Conservation (phyloP, 2,888 invertebrate species). For the Drosophila trichaetosa region DNA sequence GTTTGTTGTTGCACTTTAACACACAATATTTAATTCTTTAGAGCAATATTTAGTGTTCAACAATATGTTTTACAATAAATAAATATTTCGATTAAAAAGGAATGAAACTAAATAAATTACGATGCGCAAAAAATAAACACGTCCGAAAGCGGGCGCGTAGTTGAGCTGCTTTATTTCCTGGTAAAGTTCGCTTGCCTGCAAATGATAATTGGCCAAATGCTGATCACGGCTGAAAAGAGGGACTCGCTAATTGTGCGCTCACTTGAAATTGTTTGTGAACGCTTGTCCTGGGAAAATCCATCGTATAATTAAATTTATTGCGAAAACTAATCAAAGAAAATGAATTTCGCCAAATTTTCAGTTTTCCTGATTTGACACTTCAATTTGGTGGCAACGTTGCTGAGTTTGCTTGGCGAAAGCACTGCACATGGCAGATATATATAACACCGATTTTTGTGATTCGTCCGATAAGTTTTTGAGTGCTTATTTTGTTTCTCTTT, state of each 20-base stretch:
- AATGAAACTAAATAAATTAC: no score
- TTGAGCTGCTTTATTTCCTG: background rate
- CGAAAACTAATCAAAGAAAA: background rate
- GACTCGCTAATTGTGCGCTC: background rate
- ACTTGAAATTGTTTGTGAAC: accelerated
- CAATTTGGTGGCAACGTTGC: accelerated
- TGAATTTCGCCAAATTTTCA: background rate
- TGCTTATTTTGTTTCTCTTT: no score
- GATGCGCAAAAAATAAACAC: no score
- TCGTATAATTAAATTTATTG: accelerated
- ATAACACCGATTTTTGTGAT: background rate
- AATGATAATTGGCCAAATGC: background rate
- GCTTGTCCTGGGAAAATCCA: background rate
- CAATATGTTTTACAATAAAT: no score
- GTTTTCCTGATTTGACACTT: background rate
- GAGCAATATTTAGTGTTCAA: no score
- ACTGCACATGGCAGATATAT: background rate
- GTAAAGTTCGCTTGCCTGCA: background rate
- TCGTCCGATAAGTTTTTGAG: background rate
- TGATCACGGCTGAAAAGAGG: background rate
- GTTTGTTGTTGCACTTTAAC: no score
- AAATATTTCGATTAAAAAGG: no score
- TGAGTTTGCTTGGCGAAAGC: background rate
- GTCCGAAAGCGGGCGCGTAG: no score
- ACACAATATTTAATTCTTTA: no score